phyloP scores from a whole-genome alignment of 2,797 vertebrate genomes.

The Stomatorhinus walkeri region DNA sequence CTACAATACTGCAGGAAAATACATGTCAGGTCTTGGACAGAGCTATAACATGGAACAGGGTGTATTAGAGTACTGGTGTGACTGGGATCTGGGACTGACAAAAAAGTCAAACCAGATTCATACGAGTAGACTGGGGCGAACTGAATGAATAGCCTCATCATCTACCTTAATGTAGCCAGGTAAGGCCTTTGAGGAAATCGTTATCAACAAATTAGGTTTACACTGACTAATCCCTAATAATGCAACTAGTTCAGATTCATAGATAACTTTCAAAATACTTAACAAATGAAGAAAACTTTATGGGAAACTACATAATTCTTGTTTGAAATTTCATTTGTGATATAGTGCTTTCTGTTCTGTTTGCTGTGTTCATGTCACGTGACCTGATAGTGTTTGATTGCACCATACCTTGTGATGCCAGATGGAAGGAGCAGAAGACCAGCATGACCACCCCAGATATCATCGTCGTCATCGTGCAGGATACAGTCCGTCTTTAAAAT shows the following conservation, averaged over 20 bases:
- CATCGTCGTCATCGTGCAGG: too few species aligned
- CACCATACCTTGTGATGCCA: too few species aligned
- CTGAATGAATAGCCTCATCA: not conserved
- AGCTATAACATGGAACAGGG: not conserved
- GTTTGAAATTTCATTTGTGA: not conserved
- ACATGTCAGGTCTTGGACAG: not conserved
- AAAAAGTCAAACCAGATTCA: not conserved
- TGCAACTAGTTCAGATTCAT: not conserved
- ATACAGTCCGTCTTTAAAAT: too few species aligned
- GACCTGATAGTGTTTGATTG: too few species aligned
- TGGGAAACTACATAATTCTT: not conserved
- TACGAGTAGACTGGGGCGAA: not conserved
- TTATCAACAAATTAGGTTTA: not conserved
- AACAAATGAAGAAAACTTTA: not conserved
- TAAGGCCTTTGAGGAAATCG: not conserved
- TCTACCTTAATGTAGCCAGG: not conserved
- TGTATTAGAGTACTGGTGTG: not conserved
- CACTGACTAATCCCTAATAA: not conserved
- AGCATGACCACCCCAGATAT: too few species aligned
- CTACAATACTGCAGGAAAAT: not conserved
- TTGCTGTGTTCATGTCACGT: too few species aligned
- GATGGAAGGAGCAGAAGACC: too few species aligned
- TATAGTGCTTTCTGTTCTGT: not conserved
- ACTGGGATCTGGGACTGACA: not conserved
- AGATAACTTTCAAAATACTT: not conserved